phyloP scores from a whole-genome alignment of 2,113 vertebrate species.

The Setophaga coronata region DNA sequence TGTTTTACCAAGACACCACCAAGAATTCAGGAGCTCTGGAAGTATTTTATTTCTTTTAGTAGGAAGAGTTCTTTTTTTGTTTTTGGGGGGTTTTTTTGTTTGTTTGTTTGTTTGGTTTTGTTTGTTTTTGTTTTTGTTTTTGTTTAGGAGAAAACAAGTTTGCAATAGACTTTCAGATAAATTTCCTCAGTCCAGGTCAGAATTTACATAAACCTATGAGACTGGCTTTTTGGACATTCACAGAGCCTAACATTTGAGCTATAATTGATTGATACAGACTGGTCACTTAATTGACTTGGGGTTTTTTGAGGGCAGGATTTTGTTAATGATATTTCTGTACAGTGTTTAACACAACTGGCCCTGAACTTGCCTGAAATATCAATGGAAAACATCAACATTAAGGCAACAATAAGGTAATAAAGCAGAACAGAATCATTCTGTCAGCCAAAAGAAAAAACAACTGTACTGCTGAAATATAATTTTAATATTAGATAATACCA shows the following conservation, averaged over 20 bases:
- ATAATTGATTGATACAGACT: not conserved
- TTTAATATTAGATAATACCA: not conserved
- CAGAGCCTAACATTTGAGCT: not conserved
- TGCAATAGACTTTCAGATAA: not conserved
- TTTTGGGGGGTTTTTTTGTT: no score
- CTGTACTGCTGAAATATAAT: not conserved
- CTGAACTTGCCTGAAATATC: not conserved
- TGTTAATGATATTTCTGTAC: not conserved
- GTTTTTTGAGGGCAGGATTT: not conserved
- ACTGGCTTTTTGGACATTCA: not conserved
- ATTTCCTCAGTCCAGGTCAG: not conserved
- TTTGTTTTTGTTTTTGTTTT: no score
- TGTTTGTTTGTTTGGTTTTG: no score
- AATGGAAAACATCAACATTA: not conserved
- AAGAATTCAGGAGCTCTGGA: not conserved
- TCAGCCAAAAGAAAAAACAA: not conserved
- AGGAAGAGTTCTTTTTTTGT: fast-evolving
- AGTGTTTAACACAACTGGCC: not conserved
- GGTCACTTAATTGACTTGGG: not conserved
- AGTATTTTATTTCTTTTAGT: not conserved
- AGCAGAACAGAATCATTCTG: not conserved
- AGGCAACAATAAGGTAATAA: not conserved
- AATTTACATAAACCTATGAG: not conserved
- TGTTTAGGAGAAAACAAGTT: not conserved
- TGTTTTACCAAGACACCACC: not conserved